phyloP scores from a whole-genome alignment of 23 tunicate genomes.

The Trididemnum clinides region DNA sequence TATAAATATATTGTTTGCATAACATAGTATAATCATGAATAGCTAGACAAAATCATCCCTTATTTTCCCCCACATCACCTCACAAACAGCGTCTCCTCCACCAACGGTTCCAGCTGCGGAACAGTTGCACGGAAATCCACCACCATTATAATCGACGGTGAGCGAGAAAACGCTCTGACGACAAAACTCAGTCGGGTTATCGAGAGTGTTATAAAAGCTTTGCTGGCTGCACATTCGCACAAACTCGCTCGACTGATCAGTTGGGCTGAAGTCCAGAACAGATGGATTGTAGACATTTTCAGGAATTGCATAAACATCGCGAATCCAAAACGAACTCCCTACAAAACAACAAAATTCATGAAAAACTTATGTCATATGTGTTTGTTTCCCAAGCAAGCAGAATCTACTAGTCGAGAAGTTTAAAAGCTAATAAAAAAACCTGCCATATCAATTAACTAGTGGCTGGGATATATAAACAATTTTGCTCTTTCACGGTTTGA shows the following conservation, averaged over 20 bases:
- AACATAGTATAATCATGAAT: too few species aligned
- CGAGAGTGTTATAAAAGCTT: constrained; percentile 51
- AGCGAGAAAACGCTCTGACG: constrained; percentile 57
- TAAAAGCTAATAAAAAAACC: too few species aligned
- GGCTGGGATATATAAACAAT: too few species aligned
- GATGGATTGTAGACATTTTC: constrained; percentile 62
- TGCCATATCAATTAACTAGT: too few species aligned
- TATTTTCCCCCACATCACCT: constrained; percentile 40
- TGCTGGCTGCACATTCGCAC: constrained; percentile 40
- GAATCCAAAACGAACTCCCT: constrained; percentile 76
- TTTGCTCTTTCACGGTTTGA: too few species aligned
- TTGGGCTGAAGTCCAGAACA: constrained; percentile 44
- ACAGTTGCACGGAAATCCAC: constrained; percentile 83
- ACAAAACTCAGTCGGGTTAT: constrained; percentile 74
- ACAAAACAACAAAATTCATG: too few species aligned
- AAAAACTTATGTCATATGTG: too few species aligned
- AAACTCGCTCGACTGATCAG: constrained; percentile 72
- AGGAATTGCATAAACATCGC: constrained; percentile 78
- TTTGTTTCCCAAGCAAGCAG: too few species aligned
- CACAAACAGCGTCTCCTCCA: constrained; percentile 77
- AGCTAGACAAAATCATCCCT: too few species aligned
- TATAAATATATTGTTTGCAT: too few species aligned
- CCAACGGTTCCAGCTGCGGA: constrained; percentile 96
- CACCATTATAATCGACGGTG: constrained; percentile 74
- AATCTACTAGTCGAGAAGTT: too few species aligned